A percentile compares a stretch with the other conserved stretches of the same genome.
phyloP scores from a whole-genome alignment of 2,113 vertebrate species.

The Heterotis niloticus region DNA sequence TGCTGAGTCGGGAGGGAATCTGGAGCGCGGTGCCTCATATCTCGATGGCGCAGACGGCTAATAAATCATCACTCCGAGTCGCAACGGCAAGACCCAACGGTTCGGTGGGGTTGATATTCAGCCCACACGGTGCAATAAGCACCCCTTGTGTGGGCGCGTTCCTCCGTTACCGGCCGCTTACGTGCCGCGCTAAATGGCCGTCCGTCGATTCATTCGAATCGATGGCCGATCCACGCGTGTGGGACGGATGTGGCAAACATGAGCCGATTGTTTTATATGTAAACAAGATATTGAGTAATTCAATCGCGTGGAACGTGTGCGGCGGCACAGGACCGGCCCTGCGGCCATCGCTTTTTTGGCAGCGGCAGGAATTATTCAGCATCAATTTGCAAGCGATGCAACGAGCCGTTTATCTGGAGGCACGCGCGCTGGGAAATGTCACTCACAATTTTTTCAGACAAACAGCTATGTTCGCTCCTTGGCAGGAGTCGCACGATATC shows the following conservation, averaged over 20 bases:
- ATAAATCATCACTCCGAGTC: not conserved
- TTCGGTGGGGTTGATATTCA: not conserved
- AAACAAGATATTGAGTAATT: constrained; percentile 47
- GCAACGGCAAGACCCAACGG: not conserved
- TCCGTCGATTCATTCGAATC: constrained; percentile 34
- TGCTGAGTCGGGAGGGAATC: too few relatives aligned
- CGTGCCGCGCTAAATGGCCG: constrained; percentile 37
- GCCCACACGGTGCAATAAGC: not conserved
- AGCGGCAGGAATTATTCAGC: not conserved
- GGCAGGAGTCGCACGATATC: not conserved
- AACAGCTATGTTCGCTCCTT: not conserved
- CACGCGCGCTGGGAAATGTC: not conserved
- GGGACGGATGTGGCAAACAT: constrained; percentile 40
- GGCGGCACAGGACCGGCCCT: constrained; percentile 11
- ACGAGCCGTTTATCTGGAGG: not conserved
- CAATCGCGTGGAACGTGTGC: constrained; percentile 30
- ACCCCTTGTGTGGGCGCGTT: not conserved
- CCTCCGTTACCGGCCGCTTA: constrained; percentile 26
- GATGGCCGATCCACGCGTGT: constrained; percentile 41
- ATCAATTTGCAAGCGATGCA: not conserved
- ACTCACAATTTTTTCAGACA: not conserved
- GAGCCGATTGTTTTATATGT: constrained; percentile 30
- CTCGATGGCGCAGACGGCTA: constrained; percentile 3
- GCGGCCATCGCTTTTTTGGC: constrained; percentile 10
- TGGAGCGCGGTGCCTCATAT: too few relatives aligned